Percentiles rank a stretch among this genome's conserved stretches.
Evolutionary conservation across 2,797 vertebrate genomes (phyloP).

Genomic region (Taeniopygia guttata): DNA sequence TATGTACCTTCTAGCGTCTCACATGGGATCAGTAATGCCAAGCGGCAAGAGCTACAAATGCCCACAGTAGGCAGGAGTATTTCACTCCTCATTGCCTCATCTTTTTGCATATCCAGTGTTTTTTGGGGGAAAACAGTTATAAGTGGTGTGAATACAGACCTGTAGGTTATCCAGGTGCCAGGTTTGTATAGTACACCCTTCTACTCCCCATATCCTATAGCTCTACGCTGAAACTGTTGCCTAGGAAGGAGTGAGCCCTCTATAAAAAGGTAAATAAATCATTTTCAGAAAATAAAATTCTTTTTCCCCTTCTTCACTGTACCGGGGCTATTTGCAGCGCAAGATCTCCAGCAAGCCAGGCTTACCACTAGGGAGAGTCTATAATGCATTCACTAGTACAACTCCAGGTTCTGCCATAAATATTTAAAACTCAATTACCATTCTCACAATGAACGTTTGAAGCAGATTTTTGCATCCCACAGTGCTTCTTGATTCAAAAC

Average conservation of each 20-base stretch:
- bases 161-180: background rate
- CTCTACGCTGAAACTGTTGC: background rate
- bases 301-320: background rate
- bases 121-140: background rate
- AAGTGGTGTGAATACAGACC: background rate
- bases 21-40: background rate
- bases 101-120: background rate
- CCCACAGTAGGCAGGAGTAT: background rate
- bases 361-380: background rate
- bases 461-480: background rate
- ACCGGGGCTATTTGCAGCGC: background rate
- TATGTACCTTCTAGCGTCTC: background rate
- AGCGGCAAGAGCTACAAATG: background rate
- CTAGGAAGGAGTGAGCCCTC: background rate
- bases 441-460: background rate
- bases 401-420: background rate
- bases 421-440: conserved; percentile 37
- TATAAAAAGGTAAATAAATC: background rate
- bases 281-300: background rate
- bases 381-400: background rate
- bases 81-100: background rate
- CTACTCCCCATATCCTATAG: background rate
- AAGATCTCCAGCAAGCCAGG: background rate
- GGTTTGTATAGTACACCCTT: background rate
- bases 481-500: background rate